phyloP scores from a whole-genome alignment of 2,888 invertebrate species.

The Antitype chi region DNA sequence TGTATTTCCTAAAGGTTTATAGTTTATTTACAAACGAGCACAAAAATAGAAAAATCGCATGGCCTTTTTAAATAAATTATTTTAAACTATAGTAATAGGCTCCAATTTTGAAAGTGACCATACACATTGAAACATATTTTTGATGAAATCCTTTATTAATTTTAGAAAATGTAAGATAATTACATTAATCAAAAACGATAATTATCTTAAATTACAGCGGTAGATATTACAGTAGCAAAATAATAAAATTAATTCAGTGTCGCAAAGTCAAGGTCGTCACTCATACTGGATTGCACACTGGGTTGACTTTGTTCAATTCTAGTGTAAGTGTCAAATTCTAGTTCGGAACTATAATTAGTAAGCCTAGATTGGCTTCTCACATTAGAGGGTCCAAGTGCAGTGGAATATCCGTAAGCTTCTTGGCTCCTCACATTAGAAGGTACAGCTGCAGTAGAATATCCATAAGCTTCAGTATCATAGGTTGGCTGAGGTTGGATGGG shows the following conservation, averaged over 20 bases:
- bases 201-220: constrained; percentile 51
- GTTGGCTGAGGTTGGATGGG: constrained; percentile 51
- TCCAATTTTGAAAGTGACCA: too few species aligned
- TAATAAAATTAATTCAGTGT: constrained; percentile 52
- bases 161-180: constrained; percentile 39
- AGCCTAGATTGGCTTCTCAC: constrained; percentile 47
- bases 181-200: constrained; percentile 40
- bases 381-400: constrained; percentile 46
- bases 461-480: constrained; percentile 50
- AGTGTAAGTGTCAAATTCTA: constrained; percentile 51
- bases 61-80: constrained; percentile 45
- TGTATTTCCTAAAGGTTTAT: too few species aligned
- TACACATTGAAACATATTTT: too few species aligned
- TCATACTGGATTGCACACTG: constrained; percentile 54
- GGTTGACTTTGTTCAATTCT: constrained; percentile 55
- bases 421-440: constrained; percentile 46
- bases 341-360: constrained; percentile 48
- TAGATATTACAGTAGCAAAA: constrained; percentile 45
- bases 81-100: constrained; percentile 42
- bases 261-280: constrained; percentile 52
- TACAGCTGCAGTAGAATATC: constrained; percentile 51
- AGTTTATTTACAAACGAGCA: constrained; percentile 39
- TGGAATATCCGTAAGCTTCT: constrained; percentile 53
- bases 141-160: constrained; percentile 35
- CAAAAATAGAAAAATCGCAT: constrained; percentile 38